Evolutionary conservation across 2,888 invertebrate genomes (phyloP).

Genomic region (Ganaspis brasiliensis): DNA sequence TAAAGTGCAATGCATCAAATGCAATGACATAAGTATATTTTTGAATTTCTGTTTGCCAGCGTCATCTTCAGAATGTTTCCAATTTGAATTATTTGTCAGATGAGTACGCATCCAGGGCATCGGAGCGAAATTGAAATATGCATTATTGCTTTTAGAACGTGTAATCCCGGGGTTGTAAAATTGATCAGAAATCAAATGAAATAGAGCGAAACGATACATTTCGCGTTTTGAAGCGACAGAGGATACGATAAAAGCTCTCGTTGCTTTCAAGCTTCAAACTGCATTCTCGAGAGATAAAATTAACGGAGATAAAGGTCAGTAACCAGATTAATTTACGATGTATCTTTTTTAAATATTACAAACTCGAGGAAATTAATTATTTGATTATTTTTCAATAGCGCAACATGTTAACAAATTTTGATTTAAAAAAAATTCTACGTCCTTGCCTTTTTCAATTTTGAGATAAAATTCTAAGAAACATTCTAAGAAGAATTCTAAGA

Average conservation of each 20-base stretch:
- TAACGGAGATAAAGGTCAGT: neutral
- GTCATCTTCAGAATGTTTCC: slow-evolving; percentile 6
- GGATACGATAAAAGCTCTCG: slow-evolving; percentile 1
- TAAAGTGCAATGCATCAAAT: neutral
- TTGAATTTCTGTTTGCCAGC: slow-evolving; percentile 1
- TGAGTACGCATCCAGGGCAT: slow-evolving; percentile 23
- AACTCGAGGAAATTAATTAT: neutral
- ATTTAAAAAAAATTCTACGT: too few species aligned
- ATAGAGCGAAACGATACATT: slow-evolving; percentile 31
- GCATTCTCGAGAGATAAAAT: neutral
- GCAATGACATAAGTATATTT: neutral
- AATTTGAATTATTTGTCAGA: slow-evolving; percentile 27
- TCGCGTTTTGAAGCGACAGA: neutral
- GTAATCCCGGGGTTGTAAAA: slow-evolving; percentile 32
- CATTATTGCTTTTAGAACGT: slow-evolving; percentile 25
- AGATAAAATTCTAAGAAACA: too few species aligned
- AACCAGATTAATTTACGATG: neutral
- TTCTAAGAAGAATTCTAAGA: too few species aligned
- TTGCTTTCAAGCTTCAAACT: neutral
- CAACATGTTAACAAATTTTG: too few species aligned
- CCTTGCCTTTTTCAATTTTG: too few species aligned
- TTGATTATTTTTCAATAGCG: too few species aligned
- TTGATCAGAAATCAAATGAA: slow-evolving; percentile 35
- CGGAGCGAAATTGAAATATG: slow-evolving; percentile 30
- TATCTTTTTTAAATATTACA: neutral